Evolutionary conservation across 2,888 invertebrate genomes (phyloP).

Genomic region (Hoplodrina blanda): DNA sequence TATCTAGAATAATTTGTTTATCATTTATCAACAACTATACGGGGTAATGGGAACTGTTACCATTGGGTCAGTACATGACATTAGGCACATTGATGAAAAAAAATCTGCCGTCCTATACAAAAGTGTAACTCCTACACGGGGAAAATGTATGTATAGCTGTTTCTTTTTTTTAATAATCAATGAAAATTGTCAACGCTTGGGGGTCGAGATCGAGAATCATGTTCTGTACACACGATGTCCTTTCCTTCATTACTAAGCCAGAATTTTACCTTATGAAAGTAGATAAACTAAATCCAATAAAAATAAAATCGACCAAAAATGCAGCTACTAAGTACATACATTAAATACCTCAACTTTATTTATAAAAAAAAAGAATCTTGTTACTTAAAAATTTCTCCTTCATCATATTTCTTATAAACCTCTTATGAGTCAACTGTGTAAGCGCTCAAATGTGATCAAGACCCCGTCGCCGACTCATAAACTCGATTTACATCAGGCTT

Average conservation of each 20-base stretch:
- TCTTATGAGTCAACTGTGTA: constrained; percentile 21
- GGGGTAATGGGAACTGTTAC: too few species aligned
- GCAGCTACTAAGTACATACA: too few species aligned
- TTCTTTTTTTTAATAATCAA: too few species aligned
- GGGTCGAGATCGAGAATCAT: too few species aligned
- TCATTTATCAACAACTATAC: background rate
- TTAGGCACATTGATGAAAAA: too few species aligned
- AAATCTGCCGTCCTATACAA: too few species aligned
- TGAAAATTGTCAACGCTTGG: too few species aligned
- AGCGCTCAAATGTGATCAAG: constrained; percentile 55
- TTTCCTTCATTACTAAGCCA: background rate
- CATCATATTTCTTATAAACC: constrained; percentile 21
- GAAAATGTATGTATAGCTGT: too few species aligned
- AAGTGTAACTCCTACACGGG: too few species aligned
- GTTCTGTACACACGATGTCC: too few species aligned
- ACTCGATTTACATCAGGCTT: constrained; percentile 70
- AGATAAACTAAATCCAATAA: background rate
- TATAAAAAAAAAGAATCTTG: background rate
- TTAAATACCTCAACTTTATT: background rate
- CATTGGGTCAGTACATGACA: too few species aligned
- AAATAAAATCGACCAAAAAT: background rate
- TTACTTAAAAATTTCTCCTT: background rate
- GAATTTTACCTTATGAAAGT: background rate
- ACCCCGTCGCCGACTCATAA: constrained; percentile 58
- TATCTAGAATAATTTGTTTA: background rate